Percentiles rank a stretch among this genome's conserved stretches.
phyloP scores from a whole-genome alignment of 64 coral and sea anemone species.

The Astreopora myriophthalma region DNA sequence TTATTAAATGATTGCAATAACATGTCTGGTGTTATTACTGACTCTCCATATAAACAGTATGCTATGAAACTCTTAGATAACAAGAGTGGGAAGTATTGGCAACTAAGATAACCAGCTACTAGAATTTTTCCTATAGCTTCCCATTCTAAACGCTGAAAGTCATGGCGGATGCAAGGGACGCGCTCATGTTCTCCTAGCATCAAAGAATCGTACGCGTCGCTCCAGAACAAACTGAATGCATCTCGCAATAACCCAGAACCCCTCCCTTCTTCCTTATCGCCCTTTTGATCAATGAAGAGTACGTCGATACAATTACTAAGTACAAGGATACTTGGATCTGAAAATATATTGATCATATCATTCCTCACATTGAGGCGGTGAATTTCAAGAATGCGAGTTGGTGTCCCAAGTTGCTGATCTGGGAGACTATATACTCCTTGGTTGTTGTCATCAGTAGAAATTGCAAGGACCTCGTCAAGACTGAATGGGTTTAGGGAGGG shows the following conservation, averaged over 20 bases:
- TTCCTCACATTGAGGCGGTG: background rate
- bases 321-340: background rate
- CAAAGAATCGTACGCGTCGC: conserved; percentile 37
- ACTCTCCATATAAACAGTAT: background rate
- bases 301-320: background rate
- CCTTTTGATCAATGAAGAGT: conserved; percentile 44
- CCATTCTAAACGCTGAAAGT: conserved; percentile 14
- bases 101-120: background rate
- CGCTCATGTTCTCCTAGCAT: conserved; percentile 56
- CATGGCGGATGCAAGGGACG: conserved; percentile 14
- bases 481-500: too few species aligned
- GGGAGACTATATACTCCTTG: too few species aligned
- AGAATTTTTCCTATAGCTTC: conserved; percentile 26
- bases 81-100: background rate
- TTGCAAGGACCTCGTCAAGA: too few species aligned
- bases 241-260: conserved; percentile 52
- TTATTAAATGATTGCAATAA: background rate
- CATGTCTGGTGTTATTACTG: background rate
- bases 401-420: too few species aligned
- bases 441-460: too few species aligned
- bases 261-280: conserved; percentile 43
- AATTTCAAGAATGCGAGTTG: too few species aligned
- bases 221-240: conserved; percentile 49
- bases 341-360: conserved; percentile 24
- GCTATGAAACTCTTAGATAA: background rate